Evolutionary conservation across 2,113 vertebrate genomes (phyloP), one percentile per base, ranked within the genome.

Genomic region (Microtus oregoni): DNA sequence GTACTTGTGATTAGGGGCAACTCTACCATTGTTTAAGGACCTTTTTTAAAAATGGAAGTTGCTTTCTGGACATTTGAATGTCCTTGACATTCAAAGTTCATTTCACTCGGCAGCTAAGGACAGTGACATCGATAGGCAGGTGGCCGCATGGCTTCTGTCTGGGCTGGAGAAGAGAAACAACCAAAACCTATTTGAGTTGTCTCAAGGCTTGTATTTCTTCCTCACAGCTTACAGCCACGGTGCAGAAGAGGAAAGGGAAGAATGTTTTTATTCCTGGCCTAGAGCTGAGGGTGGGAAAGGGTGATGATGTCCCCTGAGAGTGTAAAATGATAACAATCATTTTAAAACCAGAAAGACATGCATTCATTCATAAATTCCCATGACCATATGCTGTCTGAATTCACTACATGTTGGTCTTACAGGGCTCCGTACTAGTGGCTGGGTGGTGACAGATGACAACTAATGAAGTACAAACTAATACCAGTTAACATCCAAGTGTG

Each of bases 41-140:
- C 63, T 72, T 17, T 90, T 95, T 94, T 92, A 94, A 95, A 94
- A 96, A 44, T 67, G 73, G 91, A 94, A 95, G 85, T 52, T 82
- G 44, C 86, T 96, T 94, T 65, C 47, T 79, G 76, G 26, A 91
- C 38, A 10, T 68, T 92, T 83, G 5, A 52, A 11, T 52, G 95
- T 81, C 97, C 87, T 97, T 96, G 90, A 93, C 92, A 85, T 79
- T 89, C 35, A 52, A 4, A 91, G n/a, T 79, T 91, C 58, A 72
- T 89, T 87, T 96, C 68, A 58, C 78, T 95, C 82, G 13, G 82
- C 30, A 52, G 61, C 92, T 94, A 68, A 13, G 85, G 95, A 95
- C 83, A 94, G 93, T 96, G 96, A 93, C 88, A 14, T 8, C 68
- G 24, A 61, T 3, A 93, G 79, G 85, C 92, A 95, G 90, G 81